These are phyloP conservation scores for Macrophya alboannulata DNA, from an alignment of 2,888 invertebrate species.

Conservation along the genomic window DNA sequence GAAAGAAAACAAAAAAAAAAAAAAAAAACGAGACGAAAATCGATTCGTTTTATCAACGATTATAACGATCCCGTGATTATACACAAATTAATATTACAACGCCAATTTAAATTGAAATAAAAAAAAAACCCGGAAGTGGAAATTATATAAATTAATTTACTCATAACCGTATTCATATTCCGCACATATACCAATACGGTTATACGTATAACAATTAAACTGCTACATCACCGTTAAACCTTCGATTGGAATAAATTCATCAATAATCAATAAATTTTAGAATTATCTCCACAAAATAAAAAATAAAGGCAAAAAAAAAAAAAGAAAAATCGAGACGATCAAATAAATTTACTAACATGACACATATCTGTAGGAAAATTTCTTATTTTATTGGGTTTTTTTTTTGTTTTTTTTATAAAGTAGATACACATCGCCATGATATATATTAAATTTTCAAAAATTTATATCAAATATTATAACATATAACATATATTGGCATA, in stretches of 20 bases:
- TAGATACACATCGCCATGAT: background rate
- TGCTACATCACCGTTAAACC: no score
- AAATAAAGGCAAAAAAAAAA: background rate
- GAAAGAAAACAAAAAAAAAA: background rate
- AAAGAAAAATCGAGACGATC: background rate
- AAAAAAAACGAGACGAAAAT: background rate
- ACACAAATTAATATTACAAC: background rate
- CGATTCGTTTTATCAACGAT: background rate
- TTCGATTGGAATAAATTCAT: no score
- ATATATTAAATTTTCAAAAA: background rate
- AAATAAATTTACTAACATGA: background rate
- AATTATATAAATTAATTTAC: background rate
- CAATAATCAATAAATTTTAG: no score
- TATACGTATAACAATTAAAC: no score
- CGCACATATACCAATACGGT: no score
- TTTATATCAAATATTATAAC: background rate
- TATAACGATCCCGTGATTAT: background rate
- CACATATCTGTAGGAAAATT: constrained; percentile 10
- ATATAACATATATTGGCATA: background rate
- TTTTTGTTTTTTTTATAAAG: background rate
- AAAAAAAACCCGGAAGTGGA: background rate
- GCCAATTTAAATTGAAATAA: no score
- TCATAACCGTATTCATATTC: background rate
- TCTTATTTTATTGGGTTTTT: no score
- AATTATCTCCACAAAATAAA: background rate